phyloP scores from a whole-genome alignment of 2,113 vertebrate species.

The Lamprotornis superbus region DNA sequence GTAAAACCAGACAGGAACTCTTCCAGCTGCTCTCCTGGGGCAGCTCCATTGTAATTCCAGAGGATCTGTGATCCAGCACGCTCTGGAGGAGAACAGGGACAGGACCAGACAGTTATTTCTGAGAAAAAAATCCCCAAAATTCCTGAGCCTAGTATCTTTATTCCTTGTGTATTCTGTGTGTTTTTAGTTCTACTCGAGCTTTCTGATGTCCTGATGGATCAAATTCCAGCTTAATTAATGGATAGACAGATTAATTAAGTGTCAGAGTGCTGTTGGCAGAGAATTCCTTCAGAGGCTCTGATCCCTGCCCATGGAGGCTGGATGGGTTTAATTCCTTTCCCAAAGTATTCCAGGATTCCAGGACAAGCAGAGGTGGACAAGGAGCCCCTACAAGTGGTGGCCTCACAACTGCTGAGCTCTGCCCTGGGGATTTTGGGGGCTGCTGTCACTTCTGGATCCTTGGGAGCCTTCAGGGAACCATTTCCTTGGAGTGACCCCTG shows the following conservation, averaged over 20 bases:
- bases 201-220: not conserved
- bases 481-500: not conserved
- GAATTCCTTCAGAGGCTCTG: not conserved
- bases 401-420: not conserved
- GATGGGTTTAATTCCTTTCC: not conserved
- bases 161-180: not conserved
- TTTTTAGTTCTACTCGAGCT: not conserved
- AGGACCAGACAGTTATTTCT: not conserved
- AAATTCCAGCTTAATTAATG: not conserved
- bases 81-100: accelerated
- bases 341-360: not conserved
- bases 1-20: not conserved
- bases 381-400: not conserved
- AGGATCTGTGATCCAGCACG: not conserved
- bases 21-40: not conserved
- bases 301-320: not conserved
- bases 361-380: not conserved
- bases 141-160: not conserved
- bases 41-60: not conserved
- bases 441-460: not conserved
- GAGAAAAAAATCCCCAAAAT: not conserved
- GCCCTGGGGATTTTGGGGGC: not conserved
- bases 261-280: not conserved
- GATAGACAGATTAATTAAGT: not conserved
- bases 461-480: not conserved